These are phyloP conservation scores for Scaptomyza tumidula DNA, from an alignment of 2,888 invertebrate genomes.

Conservation along the genomic window DNA sequence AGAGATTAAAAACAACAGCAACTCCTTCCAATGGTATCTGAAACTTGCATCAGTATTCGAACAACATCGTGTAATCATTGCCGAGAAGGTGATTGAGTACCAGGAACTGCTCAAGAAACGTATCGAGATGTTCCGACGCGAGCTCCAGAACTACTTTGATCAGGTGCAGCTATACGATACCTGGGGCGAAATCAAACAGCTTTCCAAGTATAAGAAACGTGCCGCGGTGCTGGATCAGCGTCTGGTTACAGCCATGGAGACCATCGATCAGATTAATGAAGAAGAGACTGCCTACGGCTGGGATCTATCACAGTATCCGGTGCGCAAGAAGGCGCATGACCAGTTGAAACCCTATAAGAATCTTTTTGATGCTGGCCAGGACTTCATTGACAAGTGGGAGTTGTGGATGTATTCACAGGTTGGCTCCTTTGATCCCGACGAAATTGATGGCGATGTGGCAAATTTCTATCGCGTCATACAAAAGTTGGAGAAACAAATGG, in stretches of 20 bases:
- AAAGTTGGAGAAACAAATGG: conserved; percentile 94
- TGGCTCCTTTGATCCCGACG: conserved; percentile 93
- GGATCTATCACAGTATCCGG: conserved; percentile 94
- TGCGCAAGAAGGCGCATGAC: conserved; percentile 91
- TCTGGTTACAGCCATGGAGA: conserved; percentile 89
- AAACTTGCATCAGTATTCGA: conserved; percentile 92
- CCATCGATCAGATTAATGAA: conserved; percentile 94
- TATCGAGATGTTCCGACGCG: conserved; percentile 92
- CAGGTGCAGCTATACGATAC: conserved; percentile 94
- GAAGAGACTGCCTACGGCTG: conserved; percentile 95
- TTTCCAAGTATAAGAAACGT: conserved; percentile 92
- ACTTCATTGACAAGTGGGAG: conserved; percentile 92
- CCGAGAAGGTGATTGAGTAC: conserved; percentile 93
- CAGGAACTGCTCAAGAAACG: conserved; percentile 91
- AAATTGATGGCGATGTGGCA: conserved; percentile 88
- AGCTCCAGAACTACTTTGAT: conserved; percentile 91
- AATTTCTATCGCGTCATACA: conserved; percentile 88
- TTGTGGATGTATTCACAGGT: conserved; percentile 94
- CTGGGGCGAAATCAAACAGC: conserved; percentile 93
- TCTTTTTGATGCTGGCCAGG: conserved; percentile 94
- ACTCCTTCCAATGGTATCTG: conserved; percentile 94
- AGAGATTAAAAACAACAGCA: conserved; percentile 95
- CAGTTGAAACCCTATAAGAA: conserved; percentile 93
- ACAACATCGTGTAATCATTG: conserved; percentile 92
- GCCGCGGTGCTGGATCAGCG: conserved; percentile 90